Evolutionary conservation across 2,113 vertebrate genomes (phyloP).

Genomic region (Zeus faber): DNA sequence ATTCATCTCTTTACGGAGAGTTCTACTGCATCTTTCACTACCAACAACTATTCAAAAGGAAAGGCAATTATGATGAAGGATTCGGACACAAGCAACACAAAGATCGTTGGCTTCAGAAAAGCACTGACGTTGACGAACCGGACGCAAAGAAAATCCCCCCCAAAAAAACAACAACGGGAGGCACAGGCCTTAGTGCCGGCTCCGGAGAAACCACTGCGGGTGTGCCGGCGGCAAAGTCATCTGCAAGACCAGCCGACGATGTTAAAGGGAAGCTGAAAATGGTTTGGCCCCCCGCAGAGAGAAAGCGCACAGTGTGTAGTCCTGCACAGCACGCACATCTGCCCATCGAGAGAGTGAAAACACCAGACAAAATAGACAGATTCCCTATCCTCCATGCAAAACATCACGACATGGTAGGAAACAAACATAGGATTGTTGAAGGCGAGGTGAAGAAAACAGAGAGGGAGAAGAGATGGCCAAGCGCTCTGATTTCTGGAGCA

Average conservation of each 20-base stretch:
- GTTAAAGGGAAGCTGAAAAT: slow-evolving; percentile 58
- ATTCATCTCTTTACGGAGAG: slow-evolving; percentile 73
- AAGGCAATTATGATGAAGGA: slow-evolving; percentile 77
- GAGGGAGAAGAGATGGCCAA: slow-evolving; percentile 14
- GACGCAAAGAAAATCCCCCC: slow-evolving; percentile 18
- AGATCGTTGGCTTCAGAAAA: slow-evolving; percentile 70
- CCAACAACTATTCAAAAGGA: slow-evolving; percentile 73
- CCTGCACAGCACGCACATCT: slow-evolving; percentile 1
- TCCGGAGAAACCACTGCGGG: too few species aligned
- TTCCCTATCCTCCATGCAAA: not conserved
- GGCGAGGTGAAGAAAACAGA: slow-evolving; percentile 18
- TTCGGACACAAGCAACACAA: slow-evolving; percentile 75
- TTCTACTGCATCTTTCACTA: slow-evolving; percentile 78
- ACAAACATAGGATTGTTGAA: slow-evolving; percentile 4
- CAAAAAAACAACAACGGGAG: slow-evolving; percentile 39
- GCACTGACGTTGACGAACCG: slow-evolving; percentile 40
- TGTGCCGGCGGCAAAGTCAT: slow-evolving; percentile 46
- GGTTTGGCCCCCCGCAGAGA: slow-evolving; percentile 75
- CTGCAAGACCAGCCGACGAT: slow-evolving; percentile 25
- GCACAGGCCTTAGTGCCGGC: slow-evolving; percentile 12
- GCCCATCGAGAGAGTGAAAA: slow-evolving; percentile 23
- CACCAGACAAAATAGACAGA: slow-evolving; percentile 14
- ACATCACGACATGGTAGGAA: slow-evolving; percentile 14
- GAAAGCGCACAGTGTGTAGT: slow-evolving; percentile 23
- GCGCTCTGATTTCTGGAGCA: not conserved